Evolutionary conservation across 2,888 invertebrate genomes (phyloP), one percentile per base, ranked within the genome.

Genomic region (Lysandra coridon): DNA sequence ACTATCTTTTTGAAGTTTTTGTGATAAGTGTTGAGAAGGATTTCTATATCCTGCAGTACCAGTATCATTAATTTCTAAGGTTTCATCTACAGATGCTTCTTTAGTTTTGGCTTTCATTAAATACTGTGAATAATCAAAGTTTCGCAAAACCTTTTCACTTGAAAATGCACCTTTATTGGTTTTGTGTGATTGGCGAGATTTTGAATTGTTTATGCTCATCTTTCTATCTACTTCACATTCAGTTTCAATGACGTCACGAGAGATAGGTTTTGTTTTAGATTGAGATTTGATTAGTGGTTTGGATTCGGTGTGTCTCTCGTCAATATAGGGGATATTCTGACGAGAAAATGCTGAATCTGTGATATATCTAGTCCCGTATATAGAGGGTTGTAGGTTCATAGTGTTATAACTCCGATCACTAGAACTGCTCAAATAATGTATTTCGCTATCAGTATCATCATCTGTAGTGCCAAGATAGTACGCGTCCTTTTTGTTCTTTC

Each of bases 321-420:
- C 69, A 17, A 17, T 4, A 10, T 37, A 37, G 5, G 69, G 33
- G 12, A 69, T 69, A 14, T 69, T 33, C 69, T 69, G 69, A 4
- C 30, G 69, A 5, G 33, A 69, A 37, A 37, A 69, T 0, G 69
- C 23, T 44, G 73, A 33, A 5, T 7, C 6, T 40, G 23, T 74
- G 40, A n/a, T 40, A 73, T n/a, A 74, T 74, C 74, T 74, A 7
- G 40, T n/a, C 44, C 44, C 44, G 44, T 74, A 74, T 74, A 69
- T n/a, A n/a, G 74, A 74, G 4, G 40, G 74, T 74, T 74, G 30
- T 33, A 37, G 14, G 17, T 78, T 40, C n/a, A 69, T 40, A 2
- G 37, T 30, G 4, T 49, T 69, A 30, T 40, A 69, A 10, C 49
- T 44, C 0, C 17, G 17, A 33, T 64, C 64, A 78, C 23, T 60